These are phyloP conservation scores for Dicyrtoma fusca DNA, from an alignment of 2,888 invertebrate species.

Conservation along the genomic window DNA sequence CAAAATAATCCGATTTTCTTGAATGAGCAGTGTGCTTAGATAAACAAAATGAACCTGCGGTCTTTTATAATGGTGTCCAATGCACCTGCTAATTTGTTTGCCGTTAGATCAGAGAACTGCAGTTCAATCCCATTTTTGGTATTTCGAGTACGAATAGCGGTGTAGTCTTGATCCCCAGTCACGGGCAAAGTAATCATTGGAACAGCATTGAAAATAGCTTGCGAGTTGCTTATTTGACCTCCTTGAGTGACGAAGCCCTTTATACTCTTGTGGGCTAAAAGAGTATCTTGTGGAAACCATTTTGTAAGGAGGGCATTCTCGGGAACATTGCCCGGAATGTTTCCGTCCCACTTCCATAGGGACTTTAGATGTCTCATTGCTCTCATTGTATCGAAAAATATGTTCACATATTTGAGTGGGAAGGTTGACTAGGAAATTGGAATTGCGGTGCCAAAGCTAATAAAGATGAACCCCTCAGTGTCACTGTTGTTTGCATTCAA, in stretches of 20 bases:
- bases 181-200: conserved; percentile 7
- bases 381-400: neutral
- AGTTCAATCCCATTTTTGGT: conserved; percentile 9
- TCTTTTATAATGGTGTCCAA: too few relatives aligned
- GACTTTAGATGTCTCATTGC: neutral
- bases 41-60: too few relatives aligned
- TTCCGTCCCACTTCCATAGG: conserved; percentile 8
- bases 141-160: neutral
- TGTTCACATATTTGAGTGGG: neutral
- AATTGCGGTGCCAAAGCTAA: conserved; percentile 4
- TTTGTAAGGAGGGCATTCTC: neutral
- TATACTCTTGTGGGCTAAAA: conserved; percentile 3
- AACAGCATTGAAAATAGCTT: conserved; percentile 3
- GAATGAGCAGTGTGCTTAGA: too few relatives aligned
- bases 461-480: neutral
- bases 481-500: neutral
- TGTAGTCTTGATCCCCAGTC: conserved; percentile 2
- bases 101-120: neutral
- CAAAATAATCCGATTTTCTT: too few relatives aligned
- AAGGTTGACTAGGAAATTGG: neutral
- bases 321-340: neutral
- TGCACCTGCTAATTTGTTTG: too few relatives aligned
- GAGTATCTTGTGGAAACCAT: neutral
- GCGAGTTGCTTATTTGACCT: neutral
- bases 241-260: conserved; percentile 15